Evolutionary conservation across 2,797 vertebrate genomes (phyloP), one percentile per base, ranked within the genome.

Genomic region (Bryconaethiops microstoma): DNA sequence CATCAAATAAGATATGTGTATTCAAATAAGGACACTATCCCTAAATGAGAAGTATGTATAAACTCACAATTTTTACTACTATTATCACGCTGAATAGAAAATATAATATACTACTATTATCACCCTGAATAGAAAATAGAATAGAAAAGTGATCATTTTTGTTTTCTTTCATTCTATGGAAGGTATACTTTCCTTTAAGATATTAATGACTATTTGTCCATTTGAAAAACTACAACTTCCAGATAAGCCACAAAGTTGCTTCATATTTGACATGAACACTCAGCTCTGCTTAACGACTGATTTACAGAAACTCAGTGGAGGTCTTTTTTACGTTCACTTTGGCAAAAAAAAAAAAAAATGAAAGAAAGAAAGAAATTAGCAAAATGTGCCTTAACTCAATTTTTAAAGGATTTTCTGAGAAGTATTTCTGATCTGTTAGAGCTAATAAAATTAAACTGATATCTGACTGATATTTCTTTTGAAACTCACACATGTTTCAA

Each of bases 401-500:
- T 86, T 7, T 35, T 35, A 74, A 83, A 84, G 86, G 74, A 81
- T 80, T 78, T 35, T 84, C 87, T 86, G 79, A 82, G 80, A 83
- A 83, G 80, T 57, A 87, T 87, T n/a, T 87, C 69, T 50, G 72
- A 87, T 84, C 70, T 35, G 68, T 86, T 83, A 88, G 74, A 74
- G 76, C 79, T 74, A 72, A 83, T 71, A 83, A 85, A 83, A 90
- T 87, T 83, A 2, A 74, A 85, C 87, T 80, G 84, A 79, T 89
- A 19, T 21, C 2, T 77, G 29, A 73, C 83, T 86, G 25, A 79
- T 71, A 79, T 87, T 78, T 82, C 60, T 78, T 72, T 78, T 86
- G 78, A 87, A 89, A 90, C 80, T 87, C 86, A 29, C 81, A 91
- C 88, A 86, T 90, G 90, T 89, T 92, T 93, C 71, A 87, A 80